Percentiles rank a stretch among this genome's conserved stretches.
Evolutionary conservation across 2,888 invertebrate species (phyloP).

Genomic region (Crepidodera aurea): DNA sequence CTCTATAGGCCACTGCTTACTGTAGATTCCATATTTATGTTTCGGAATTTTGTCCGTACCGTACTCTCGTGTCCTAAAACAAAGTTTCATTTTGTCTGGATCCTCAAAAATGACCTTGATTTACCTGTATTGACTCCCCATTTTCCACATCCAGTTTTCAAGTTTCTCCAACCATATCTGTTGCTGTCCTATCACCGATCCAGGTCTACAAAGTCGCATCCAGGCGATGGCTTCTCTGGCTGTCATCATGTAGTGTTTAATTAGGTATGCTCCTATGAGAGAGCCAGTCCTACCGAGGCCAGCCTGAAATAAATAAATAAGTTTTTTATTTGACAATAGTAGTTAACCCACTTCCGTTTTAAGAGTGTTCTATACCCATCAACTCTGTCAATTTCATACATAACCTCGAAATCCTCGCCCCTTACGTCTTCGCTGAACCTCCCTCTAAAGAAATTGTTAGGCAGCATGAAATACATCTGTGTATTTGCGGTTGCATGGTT

Average conservation of each 20-base stretch:
- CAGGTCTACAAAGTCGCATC: constrained; percentile 88
- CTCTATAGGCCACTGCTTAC: constrained; percentile 56
- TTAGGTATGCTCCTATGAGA: constrained; percentile 86
- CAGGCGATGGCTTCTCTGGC: constrained; percentile 87
- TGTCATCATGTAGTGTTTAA: constrained; percentile 83
- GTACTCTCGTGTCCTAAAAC: constrained; percentile 53
- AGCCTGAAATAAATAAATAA: constrained; percentile 66
- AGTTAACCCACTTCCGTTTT: too few species aligned
- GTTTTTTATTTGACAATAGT: neutral
- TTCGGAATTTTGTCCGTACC: constrained; percentile 61
- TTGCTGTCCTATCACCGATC: constrained; percentile 88
- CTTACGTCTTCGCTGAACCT: too few species aligned
- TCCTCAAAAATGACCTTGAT: neutral
- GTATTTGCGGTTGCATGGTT: too few species aligned
- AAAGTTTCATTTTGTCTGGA: neutral
- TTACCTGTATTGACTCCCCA: constrained; percentile 68
- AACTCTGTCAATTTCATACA: too few species aligned
- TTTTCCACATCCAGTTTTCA: constrained; percentile 62
- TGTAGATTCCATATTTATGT: constrained; percentile 64
- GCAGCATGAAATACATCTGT: too few species aligned
- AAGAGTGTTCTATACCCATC: too few species aligned
- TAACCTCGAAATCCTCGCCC: too few species aligned
- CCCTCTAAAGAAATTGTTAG: too few species aligned
- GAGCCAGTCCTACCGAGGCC: constrained; percentile 91
- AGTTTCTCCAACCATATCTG: constrained; percentile 74